These are phyloP conservation scores for Neodiprion virginianus DNA, from an alignment of 1,140 invertebrate species.

Conservation along the genomic window DNA sequence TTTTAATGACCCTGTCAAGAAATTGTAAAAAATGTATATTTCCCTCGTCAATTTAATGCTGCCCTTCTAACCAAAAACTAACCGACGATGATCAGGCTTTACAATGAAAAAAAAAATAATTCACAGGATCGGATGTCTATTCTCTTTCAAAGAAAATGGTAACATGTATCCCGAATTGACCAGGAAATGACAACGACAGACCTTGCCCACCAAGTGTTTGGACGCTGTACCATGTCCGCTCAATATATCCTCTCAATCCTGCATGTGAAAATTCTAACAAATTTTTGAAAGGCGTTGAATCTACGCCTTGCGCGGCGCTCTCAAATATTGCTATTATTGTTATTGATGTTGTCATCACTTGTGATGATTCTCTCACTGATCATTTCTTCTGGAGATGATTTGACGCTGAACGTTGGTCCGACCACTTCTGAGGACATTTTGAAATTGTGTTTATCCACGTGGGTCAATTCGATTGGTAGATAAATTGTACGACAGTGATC, in stretches of 20 bases:
- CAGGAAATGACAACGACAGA: too few relatives aligned
- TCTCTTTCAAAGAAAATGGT: too few relatives aligned
- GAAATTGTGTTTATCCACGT: conserved; percentile 52
- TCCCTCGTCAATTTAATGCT: conserved; percentile 1
- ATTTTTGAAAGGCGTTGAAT: conserved; percentile 34
- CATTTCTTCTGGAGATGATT: conserved; percentile 33
- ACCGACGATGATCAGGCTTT: not conserved
- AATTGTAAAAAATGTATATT: not conserved
- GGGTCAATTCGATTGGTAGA: conserved; percentile 66
- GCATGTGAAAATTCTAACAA: conserved; percentile 47
- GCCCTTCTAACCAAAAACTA: not conserved
- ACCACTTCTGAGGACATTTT: conserved; percentile 41
- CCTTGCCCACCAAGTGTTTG: too few relatives aligned
- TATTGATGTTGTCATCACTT: conserved; percentile 38
- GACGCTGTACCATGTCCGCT: not conserved
- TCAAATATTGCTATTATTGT: conserved; percentile 45
- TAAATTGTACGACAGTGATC: conserved; percentile 76
- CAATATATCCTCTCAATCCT: conserved; percentile 34
- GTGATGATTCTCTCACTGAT: conserved; percentile 35
- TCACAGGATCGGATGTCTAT: too few relatives aligned
- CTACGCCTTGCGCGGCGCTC: conserved; percentile 32
- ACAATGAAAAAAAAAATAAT: not conserved
- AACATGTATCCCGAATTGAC: too few relatives aligned
- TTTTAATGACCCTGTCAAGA: not conserved
- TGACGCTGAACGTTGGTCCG: conserved; percentile 32